These are phyloP conservation scores for Tapirus terrestris DNA, from an alignment of 2,113 vertebrate genomes.

Conservation along the genomic window DNA sequence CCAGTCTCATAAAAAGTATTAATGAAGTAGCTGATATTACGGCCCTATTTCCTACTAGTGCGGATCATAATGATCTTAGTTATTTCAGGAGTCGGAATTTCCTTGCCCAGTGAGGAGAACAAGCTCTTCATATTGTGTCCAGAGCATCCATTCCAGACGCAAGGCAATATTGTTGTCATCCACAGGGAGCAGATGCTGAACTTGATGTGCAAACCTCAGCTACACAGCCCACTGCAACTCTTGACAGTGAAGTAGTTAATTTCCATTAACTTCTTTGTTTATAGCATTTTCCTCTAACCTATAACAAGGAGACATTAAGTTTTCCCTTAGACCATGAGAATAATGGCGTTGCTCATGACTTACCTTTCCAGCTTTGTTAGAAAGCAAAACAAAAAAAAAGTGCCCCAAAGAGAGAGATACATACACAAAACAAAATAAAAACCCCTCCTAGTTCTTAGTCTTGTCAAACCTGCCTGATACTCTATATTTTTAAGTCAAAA, in stretches of 20 bases:
- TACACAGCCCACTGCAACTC: conserved; percentile 61
- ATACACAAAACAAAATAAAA: not conserved
- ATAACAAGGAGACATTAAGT: conserved; percentile 54
- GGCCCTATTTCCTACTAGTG: conserved; percentile 23
- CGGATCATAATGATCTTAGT: conserved; percentile 38
- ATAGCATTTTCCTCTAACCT: conserved; percentile 72
- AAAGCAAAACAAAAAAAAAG: conserved; percentile 70
- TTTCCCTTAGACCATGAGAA: conserved; percentile 72
- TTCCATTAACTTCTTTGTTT: conserved; percentile 75
- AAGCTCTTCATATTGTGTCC: conserved; percentile 19
- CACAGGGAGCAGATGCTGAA: conserved; percentile 20
- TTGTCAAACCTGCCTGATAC: conserved; percentile 64
- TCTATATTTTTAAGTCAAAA: conserved; percentile 16
- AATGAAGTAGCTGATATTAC: conserved; percentile 7
- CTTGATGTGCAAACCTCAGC: conserved; percentile 56
- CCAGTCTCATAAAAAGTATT: conserved; percentile 22
- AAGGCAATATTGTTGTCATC: not conserved
- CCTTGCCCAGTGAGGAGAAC: not conserved
- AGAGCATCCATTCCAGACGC: conserved; percentile 28
- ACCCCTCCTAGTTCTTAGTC: conserved; percentile 2
- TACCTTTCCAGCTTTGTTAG: conserved; percentile 68
- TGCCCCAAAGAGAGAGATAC: conserved; percentile 30
- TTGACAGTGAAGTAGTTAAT: conserved; percentile 83
- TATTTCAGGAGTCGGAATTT: conserved; percentile 32
- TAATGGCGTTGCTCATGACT: conserved; percentile 66